Percentiles rank a stretch among this genome's conserved stretches.
These are phyloP conservation scores for Elysia chlorotica DNA, from an alignment of 1,140 invertebrate genomes.

Conservation along the genomic window DNA sequence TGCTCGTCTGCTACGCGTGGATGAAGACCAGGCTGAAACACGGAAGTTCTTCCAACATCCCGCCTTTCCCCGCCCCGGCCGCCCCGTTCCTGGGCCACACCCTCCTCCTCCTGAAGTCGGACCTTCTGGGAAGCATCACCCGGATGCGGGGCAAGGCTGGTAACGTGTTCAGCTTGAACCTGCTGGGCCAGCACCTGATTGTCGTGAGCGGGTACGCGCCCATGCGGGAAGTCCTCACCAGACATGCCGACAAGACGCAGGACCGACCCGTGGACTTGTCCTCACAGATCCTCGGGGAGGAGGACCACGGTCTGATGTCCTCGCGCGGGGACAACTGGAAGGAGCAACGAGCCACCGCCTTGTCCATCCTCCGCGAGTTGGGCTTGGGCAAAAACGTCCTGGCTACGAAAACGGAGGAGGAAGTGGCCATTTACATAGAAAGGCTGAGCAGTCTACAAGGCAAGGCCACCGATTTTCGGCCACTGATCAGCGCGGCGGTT, in stretches of 20 bases:
- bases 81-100: background rate
- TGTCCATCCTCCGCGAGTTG: slow-evolving; percentile 74
- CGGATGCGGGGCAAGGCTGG: background rate
- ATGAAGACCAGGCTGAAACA: too few relatives aligned
- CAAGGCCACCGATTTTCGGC: slow-evolving; percentile 23
- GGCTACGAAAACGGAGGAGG: slow-evolving; percentile 70
- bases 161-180: background rate
- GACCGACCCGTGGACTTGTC: background rate
- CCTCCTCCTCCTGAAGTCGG: background rate
- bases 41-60: background rate
- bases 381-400: slow-evolving; percentile 75
- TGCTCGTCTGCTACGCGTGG: too few relatives aligned
- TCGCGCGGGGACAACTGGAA: slow-evolving; percentile 81
- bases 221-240: background rate
- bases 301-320: background rate
- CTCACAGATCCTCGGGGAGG: background rate
- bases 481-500: slow-evolving; percentile 25
- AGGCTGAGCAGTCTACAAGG: slow-evolving; percentile 1
- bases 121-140: background rate
- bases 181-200: background rate
- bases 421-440: slow-evolving; percentile 42
- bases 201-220: background rate
- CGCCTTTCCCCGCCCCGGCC: background rate
- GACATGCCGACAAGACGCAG: background rate
- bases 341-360: slow-evolving; percentile 78